A percentile compares a stretch with the other conserved stretches of the same genome.
phyloP scores from a whole-genome alignment of 2,888 invertebrate genomes.

The Agrochola circellaris region DNA sequence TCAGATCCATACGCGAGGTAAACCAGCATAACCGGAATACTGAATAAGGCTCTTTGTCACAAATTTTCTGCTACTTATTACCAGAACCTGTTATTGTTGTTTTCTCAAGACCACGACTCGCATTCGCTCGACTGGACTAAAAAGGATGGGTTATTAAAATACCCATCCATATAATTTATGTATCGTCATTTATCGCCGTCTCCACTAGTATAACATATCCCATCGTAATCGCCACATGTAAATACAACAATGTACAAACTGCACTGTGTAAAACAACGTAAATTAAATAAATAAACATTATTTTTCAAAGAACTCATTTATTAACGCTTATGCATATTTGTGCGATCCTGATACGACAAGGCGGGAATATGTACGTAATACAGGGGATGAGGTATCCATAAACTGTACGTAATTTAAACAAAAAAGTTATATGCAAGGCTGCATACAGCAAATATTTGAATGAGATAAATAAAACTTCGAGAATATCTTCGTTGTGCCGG shows the following conservation, averaged over 20 bases:
- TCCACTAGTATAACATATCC: slow-evolving; percentile 68
- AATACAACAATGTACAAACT: slow-evolving; percentile 76
- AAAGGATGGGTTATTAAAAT: slow-evolving; percentile 7
- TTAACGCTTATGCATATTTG: slow-evolving; percentile 83
- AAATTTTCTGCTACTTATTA: background rate
- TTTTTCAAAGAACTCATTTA: slow-evolving; percentile 85
- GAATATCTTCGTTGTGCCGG: background rate
- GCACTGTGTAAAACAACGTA: slow-evolving; percentile 70
- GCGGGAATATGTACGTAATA: slow-evolving; percentile 77
- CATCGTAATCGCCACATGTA: slow-evolving; percentile 70
- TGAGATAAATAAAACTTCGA: slow-evolving; percentile 6
- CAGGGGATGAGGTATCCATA: slow-evolving; percentile 73
- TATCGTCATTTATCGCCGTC: slow-evolving; percentile 18
- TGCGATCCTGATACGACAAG: slow-evolving; percentile 81
- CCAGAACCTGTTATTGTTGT: background rate
- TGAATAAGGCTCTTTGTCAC: background rate
- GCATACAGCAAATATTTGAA: slow-evolving; percentile 15
- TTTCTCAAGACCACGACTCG: background rate
- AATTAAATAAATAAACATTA: slow-evolving; percentile 79
- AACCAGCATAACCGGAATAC: slow-evolving; percentile 12
- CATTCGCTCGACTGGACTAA: slow-evolving; percentile 41
- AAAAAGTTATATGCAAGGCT: slow-evolving; percentile 17
- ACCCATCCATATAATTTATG: slow-evolving; percentile 4
- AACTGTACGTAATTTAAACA: slow-evolving; percentile 60
- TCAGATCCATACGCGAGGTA: slow-evolving; percentile 3